Evolutionary conservation across 2,797 vertebrate species (phyloP).

Genomic region (Pangasius mekongensis): DNA sequence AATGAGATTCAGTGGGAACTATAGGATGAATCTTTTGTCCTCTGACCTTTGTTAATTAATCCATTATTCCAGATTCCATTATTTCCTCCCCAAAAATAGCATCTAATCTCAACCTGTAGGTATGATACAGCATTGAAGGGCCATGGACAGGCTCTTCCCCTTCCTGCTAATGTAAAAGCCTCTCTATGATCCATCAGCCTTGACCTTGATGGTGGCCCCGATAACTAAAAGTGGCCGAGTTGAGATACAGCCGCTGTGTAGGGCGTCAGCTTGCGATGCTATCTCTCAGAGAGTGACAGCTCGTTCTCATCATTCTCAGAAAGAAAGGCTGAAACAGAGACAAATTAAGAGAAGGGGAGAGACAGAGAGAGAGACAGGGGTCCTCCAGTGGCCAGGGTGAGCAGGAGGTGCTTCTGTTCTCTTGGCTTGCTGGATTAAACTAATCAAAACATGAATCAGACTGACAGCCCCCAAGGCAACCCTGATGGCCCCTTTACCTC

Average conservation of each 20-base stretch:
- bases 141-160: constrained; percentile 7
- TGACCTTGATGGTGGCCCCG: constrained; percentile 41
- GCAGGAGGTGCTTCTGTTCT: constrained; percentile 53
- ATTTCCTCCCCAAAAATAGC: constrained; percentile 68
- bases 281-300: constrained; percentile 31
- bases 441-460: constrained; percentile 77
- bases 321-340: constrained; percentile 12
- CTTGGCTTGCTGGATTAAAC: constrained; percentile 72
- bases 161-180: constrained; percentile 15
- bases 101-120: constrained; percentile 21
- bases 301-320: background rate
- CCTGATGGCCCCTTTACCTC: constrained; percentile 66
- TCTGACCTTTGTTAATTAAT: constrained; percentile 75
- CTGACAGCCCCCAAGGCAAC: constrained; percentile 70
- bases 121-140: background rate
- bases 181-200: constrained; percentile 55
- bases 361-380: constrained; percentile 43
- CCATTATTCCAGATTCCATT: constrained; percentile 63
- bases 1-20: constrained; percentile 51
- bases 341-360: constrained; percentile 50
- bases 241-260: constrained; percentile 27
- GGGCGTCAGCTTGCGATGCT: constrained; percentile 23
- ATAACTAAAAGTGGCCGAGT: constrained; percentile 38
- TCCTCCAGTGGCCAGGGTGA: constrained; percentile 51
- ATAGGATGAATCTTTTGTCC: constrained; percentile 59